Evolutionary conservation across 2,113 vertebrate species (phyloP).

Genomic region (Brachypodius melanocephalos): DNA sequence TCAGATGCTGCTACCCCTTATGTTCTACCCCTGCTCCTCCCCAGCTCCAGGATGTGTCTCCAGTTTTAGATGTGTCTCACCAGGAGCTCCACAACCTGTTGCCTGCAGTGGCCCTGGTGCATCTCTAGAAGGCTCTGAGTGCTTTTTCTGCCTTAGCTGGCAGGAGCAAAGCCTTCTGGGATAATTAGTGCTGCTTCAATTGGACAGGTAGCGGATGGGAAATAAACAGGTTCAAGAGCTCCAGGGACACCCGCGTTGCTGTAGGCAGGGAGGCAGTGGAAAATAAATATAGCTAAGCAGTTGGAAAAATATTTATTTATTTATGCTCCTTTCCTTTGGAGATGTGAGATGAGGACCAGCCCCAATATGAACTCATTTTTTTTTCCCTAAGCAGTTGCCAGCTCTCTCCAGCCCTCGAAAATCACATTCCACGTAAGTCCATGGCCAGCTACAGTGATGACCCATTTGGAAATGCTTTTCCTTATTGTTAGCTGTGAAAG

Average conservation of each 20-base stretch:
- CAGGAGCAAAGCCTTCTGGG: conserved; percentile 46
- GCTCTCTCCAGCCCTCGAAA: not conserved
- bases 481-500: conserved; percentile 46
- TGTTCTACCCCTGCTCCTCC: not conserved
- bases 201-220: conserved; percentile 26
- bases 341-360: not conserved
- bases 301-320: conserved; percentile 68
- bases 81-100: conserved; percentile 29
- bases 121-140: conserved; percentile 44
- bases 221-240: conserved; percentile 59
- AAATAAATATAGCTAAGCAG: conserved; percentile 69
- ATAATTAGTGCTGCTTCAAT: conserved; percentile 68
- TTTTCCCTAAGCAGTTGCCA: not conserved
- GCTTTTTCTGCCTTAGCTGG: conserved; percentile 45
- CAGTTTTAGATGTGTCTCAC: conserved; percentile 26
- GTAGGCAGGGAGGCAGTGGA: conserved; percentile 55
- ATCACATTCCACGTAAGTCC: not conserved
- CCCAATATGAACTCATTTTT: not conserved
- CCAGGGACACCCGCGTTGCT: conserved; percentile 59
- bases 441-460: not conserved
- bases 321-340: conserved; percentile 51
- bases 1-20: not conserved
- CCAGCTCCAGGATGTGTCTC: not conserved
- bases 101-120: not conserved
- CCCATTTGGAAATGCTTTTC: conserved; percentile 38